A percentile compares a stretch with the other conserved stretches of the same genome.
These are phyloP conservation scores for Esox niger DNA, from an alignment of 2,113 vertebrate species.

Conservation along the genomic window DNA sequence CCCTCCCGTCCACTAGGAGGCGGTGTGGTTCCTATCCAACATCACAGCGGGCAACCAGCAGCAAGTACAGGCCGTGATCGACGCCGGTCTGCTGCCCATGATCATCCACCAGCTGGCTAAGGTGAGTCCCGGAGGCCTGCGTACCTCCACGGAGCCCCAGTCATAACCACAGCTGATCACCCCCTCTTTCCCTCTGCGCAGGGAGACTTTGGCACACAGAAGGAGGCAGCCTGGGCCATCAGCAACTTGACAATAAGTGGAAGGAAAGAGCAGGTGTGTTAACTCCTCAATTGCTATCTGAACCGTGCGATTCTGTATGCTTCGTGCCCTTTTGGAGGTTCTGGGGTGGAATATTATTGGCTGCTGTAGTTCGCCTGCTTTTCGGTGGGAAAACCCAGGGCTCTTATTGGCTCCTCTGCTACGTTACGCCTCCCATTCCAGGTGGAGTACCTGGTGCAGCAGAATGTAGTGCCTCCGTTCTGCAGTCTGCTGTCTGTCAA, in stretches of 20 bases:
- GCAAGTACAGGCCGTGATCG: constrained; percentile 90
- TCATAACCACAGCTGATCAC: background rate
- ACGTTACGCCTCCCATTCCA: constrained; percentile 39
- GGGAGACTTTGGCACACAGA: constrained; percentile 90
- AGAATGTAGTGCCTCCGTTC: constrained; percentile 88
- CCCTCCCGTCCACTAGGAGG: constrained; percentile 72
- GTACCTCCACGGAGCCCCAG: background rate
- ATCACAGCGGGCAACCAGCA: constrained; percentile 92
- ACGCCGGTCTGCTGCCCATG: constrained; percentile 89
- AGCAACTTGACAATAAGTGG: constrained; percentile 92
- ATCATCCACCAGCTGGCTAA: constrained; percentile 92
- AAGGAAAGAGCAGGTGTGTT: constrained; percentile 32
- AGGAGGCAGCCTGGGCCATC: constrained; percentile 91
- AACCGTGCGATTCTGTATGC: too few relatives aligned
- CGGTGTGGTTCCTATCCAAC: constrained; percentile 91
- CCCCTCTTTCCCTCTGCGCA: constrained; percentile 50
- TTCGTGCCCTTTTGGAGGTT: too few relatives aligned
- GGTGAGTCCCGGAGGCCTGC: constrained; percentile 59
- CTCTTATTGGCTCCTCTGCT: constrained; percentile 10
- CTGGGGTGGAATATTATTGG: too few relatives aligned
- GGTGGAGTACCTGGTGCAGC: constrained; percentile 90
- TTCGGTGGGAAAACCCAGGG: background rate
- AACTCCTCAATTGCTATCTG: too few relatives aligned
- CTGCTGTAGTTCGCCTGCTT: too few relatives aligned
- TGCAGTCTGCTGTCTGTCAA: constrained; percentile 87